Evolutionary conservation across 2,113 vertebrate genomes (phyloP), one percentile per base, ranked within the genome.

Genomic region (Speoplatyrhinus poulsoni): DNA sequence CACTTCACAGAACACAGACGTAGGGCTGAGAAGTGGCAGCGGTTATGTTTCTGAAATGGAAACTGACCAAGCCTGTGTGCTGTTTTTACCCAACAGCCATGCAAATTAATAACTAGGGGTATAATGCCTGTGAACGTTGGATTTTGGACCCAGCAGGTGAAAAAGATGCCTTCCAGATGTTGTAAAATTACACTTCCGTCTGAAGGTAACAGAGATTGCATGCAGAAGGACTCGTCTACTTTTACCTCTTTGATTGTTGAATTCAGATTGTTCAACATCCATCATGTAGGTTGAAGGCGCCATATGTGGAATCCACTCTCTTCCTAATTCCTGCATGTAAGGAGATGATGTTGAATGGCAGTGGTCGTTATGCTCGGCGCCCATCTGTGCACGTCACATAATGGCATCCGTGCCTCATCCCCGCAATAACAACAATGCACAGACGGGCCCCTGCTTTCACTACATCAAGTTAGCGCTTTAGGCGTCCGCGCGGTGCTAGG

Each of bases 301-400:
- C 86, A 87, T 84, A 80, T 87, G 83, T 73, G 79, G 67, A 66
- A 72, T 62, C 56, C 56, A 60, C 71, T 36, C 47, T 76, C 62
- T 52, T 58, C 60, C 63, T 55, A 77, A 81, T 70, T 68, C 53
- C 68, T 4, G 41, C 10, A 46, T 56, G 19, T 47, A 56, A 49
- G 53, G 48, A 53, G 66, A 70, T 68, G 70, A 65, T 68, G 46
- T 64, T 55, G 62, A 79, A 73, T 65, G 72, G 62, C 64, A 0
- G 66, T 61, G 59, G 56, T 76, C 79, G 66, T 87, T 77, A 74
- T 70, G 64, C 50, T 41, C 41, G 26, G 17, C 65, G 55, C 71
- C 84, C 88, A 83, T 89, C 86, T 89, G 86, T 67, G 86, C 74
- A 52, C 60, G 60, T 84, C 70, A 77, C 69, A 55, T 78, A 83